Conservation (phyloP, 2,113 vertebrate species). For the Ageneiosus marmoratus region DNA sequence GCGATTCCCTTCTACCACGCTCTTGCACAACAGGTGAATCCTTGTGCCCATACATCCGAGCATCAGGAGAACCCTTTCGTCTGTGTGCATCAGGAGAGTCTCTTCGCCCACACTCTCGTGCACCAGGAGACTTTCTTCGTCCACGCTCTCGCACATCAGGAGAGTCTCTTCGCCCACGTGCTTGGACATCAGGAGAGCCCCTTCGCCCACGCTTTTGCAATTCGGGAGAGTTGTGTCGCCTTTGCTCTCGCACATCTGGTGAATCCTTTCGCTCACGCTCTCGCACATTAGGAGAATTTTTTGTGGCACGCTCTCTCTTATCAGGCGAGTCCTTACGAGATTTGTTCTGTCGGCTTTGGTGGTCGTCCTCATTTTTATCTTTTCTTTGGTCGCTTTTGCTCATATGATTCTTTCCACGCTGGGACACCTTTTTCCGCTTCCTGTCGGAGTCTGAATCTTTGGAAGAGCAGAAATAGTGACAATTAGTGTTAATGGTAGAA, state of each 20-base stretch:
- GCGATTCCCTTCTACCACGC: neutral
- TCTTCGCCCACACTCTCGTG: neutral
- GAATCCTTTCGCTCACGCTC: neutral
- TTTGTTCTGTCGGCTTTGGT: neutral
- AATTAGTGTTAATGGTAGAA: neutral
- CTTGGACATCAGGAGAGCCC: neutral
- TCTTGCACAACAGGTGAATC: neutral
- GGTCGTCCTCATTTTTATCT: constrained; percentile 44
- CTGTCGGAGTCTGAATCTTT: constrained; percentile 62
- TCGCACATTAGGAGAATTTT: neutral
- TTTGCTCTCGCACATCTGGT: neutral
- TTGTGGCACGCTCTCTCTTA: neutral
- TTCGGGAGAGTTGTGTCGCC: neutral
- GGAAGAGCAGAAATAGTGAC: neutral
- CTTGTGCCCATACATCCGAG: too few species aligned
- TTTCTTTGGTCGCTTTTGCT: constrained; percentile 65
- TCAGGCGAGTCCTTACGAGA: neutral
- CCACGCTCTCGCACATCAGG: neutral
- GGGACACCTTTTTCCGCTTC: constrained; percentile 65
- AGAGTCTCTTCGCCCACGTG: neutral
- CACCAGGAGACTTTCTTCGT: neutral
- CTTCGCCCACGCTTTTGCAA: neutral
- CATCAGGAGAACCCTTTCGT: neutral
- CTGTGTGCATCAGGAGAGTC: neutral
- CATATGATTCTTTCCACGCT: constrained; percentile 65